phyloP scores from a whole-genome alignment of 2,888 invertebrate genomes.

The Athalia rosae region DNA sequence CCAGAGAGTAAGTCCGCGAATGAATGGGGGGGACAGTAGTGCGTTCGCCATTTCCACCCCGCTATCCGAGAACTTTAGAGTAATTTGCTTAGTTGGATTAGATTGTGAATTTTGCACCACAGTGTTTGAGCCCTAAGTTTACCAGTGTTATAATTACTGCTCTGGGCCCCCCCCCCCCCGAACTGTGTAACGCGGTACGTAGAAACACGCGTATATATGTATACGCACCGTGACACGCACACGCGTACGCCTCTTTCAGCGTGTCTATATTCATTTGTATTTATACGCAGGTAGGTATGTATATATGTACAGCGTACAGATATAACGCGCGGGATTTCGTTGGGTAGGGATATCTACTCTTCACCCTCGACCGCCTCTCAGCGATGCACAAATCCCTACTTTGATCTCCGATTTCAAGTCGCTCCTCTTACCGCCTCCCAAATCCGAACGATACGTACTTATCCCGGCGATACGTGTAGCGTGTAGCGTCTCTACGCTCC shows the following conservation, averaged over 20 bases:
- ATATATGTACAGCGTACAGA: background rate
- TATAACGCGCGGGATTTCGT: background rate
- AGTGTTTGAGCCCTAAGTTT: conserved; percentile 58
- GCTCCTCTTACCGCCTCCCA: background rate
- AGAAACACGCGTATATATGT: too few species aligned
- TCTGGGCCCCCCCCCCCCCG: conserved; percentile 42
- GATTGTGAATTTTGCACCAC: conserved; percentile 66
- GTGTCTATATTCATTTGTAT: conserved; percentile 1
- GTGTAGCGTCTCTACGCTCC: too few species aligned
- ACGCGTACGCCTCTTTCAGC: background rate
- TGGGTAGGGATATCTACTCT: conserved; percentile 29
- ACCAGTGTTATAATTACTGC: conserved; percentile 62
- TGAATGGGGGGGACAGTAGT: conserved; percentile 30
- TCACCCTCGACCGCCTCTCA: conserved; percentile 39
- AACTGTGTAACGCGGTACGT: too few species aligned
- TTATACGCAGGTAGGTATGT: background rate
- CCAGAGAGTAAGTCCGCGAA: conserved; percentile 29
- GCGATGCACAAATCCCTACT: conserved; percentile 38
- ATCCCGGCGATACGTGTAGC: background rate
- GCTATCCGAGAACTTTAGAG: conserved; percentile 60
- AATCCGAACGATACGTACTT: background rate
- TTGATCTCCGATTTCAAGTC: conserved; percentile 40
- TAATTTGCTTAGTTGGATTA: conserved; percentile 70
- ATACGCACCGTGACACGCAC: too few species aligned
- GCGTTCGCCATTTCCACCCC: conserved; percentile 50